phyloP scores from a whole-genome alignment of 1,140 invertebrate species.

The Rhizoglyphus robini region DNA sequence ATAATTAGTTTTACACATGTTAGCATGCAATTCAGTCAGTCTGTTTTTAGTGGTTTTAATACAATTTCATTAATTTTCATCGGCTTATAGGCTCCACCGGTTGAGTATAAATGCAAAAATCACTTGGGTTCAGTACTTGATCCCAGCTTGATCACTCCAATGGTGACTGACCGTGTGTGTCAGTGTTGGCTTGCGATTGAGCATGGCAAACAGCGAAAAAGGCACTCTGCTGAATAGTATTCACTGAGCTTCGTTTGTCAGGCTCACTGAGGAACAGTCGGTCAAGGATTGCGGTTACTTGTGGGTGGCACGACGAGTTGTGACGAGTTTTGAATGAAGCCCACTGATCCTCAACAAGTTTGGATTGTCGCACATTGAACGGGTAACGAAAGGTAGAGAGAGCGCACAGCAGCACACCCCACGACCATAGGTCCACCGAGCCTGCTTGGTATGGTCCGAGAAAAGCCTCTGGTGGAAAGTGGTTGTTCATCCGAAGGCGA shows the following conservation, averaged over 20 bases:
- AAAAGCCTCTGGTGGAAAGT: conserved; percentile 7
- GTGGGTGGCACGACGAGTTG: neutral
- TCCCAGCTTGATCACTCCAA: too few relatives aligned
- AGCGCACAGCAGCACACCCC: neutral
- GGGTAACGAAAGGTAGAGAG: conserved; percentile 7
- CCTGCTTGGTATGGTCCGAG: neutral
- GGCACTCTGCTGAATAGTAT: neutral
- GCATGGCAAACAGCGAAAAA: too few relatives aligned
- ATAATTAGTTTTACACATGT: too few relatives aligned
- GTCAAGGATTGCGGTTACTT: neutral
- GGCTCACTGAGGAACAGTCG: neutral
- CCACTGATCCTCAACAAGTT: neutral
- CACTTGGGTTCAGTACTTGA: too few relatives aligned
- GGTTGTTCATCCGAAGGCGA: neutral
- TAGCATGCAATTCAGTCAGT: too few relatives aligned
- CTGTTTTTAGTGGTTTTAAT: too few relatives aligned
- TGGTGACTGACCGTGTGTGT: too few relatives aligned
- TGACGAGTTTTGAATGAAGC: neutral
- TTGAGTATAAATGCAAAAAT: too few relatives aligned
- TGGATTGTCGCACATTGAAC: neutral
- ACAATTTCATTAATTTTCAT: too few relatives aligned
- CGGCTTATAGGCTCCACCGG: too few relatives aligned
- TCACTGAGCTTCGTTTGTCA: neutral
- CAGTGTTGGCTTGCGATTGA: too few relatives aligned
- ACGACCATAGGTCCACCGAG: neutral